These are phyloP conservation scores for Rhingia campestris DNA, from an alignment of 2,888 invertebrate genomes.

Conservation along the genomic window DNA sequence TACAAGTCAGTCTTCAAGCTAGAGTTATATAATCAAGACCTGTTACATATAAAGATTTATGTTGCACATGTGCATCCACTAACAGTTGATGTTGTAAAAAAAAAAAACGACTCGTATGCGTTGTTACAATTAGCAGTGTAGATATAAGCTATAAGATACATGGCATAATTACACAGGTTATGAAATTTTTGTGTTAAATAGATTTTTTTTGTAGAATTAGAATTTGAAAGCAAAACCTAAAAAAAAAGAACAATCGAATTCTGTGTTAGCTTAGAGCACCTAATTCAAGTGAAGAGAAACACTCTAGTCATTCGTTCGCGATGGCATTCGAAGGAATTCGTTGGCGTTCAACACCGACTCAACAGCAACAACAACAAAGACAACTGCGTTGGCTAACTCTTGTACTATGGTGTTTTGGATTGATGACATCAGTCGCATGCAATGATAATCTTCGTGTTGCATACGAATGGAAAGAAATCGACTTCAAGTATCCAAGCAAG, in stretches of 20 bases:
- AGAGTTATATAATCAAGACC: constrained; percentile 53
- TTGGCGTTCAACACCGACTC: constrained; percentile 20
- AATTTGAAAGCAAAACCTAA: constrained; percentile 8
- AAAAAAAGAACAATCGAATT: neutral
- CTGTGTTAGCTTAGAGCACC: neutral
- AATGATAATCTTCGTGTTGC: constrained; percentile 88
- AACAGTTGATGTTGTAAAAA: constrained; percentile 55
- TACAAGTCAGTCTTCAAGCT: constrained; percentile 17
- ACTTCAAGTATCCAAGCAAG: constrained; percentile 86
- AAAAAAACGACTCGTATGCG: constrained; percentile 14
- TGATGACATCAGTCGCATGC: constrained; percentile 74
- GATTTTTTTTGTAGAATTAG: neutral
- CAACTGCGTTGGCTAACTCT: constrained; percentile 21
- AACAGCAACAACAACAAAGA: constrained; percentile 16
- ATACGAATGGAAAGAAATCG: constrained; percentile 89
- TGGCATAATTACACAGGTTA: neutral
- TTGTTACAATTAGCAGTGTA: constrained; percentile 33
- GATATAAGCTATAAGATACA: neutral
- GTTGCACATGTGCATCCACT: constrained; percentile 48
- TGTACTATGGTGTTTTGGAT: constrained; percentile 46
- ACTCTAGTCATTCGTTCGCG: neutral
- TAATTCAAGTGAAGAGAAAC: constrained; percentile 17
- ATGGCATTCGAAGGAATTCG: constrained; percentile 25
- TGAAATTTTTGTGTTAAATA: neutral
- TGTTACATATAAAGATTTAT: constrained; percentile 15